phyloP scores from a whole-genome alignment of 2,797 vertebrate genomes.

The Sebastes trivittatus region DNA sequence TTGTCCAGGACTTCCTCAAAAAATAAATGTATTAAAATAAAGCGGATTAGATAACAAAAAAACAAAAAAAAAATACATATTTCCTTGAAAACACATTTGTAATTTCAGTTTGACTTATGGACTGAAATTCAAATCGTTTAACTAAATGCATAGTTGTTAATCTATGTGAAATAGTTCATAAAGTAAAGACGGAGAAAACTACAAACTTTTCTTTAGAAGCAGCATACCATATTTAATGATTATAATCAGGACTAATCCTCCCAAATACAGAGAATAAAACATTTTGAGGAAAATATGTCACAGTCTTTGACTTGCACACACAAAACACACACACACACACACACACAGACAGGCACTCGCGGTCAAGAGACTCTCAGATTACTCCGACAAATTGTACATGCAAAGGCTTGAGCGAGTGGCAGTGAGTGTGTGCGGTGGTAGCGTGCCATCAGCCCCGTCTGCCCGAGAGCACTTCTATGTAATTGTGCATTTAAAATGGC shows the following conservation, averaged over 20 bases:
- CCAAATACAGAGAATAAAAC: not conserved
- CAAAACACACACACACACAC: not conserved
- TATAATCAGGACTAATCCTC: not conserved
- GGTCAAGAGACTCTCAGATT: conserved; percentile 43
- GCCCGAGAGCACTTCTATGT: conserved; percentile 52
- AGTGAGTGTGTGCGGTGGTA: not conserved
- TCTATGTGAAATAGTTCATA: not conserved
- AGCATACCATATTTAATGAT: not conserved
- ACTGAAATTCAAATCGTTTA: not conserved
- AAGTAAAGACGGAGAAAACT: not conserved
- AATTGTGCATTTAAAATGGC: conserved; percentile 63
- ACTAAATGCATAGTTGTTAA: not conserved
- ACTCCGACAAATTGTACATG: conserved; percentile 36
- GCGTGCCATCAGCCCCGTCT: conserved; percentile 42
- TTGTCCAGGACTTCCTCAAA: not conserved
- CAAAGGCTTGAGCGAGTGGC: conserved; percentile 22
- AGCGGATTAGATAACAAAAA: too few relatives aligned
- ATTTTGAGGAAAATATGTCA: not conserved
- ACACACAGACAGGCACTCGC: not conserved
- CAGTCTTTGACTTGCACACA: not conserved
- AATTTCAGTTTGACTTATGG: not conserved
- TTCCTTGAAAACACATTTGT: not conserved
- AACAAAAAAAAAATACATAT: not conserved
- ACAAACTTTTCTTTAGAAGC: not conserved
- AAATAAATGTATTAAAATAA: too few relatives aligned